phyloP scores from a whole-genome alignment of 2,113 vertebrate genomes.

The Donacobius atricapilla region DNA sequence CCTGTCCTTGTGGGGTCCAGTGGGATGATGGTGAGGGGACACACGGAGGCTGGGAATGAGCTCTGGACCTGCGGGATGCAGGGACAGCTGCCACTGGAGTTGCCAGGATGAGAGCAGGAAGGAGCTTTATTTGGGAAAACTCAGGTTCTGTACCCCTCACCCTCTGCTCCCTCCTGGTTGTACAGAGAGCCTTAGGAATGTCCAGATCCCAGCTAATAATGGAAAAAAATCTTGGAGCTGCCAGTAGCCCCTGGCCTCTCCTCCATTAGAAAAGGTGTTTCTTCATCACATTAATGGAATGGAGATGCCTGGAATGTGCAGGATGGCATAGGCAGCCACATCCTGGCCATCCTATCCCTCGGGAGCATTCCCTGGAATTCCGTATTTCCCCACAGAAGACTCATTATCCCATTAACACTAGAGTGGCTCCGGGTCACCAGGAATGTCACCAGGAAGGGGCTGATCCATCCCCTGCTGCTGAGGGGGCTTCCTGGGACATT shows the following conservation, averaged over 20 bases:
- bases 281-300: background rate
- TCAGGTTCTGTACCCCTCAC: too few species aligned
- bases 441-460: background rate
- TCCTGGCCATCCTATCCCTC: background rate
- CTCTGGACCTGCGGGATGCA: fast-evolving
- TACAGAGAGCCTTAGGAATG: background rate
- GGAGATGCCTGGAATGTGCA: background rate
- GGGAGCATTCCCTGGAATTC: background rate
- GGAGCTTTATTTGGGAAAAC: background rate
- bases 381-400: background rate
- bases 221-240: background rate
- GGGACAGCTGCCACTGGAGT: background rate
- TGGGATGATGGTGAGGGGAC: background rate
- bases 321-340: background rate
- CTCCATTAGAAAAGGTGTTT: background rate
- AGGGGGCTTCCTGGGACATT: background rate
- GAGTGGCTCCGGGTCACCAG: background rate
- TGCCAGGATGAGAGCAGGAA: background rate
- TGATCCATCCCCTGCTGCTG: background rate
- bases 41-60: background rate
- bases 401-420: background rate
- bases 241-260: fast-evolving
- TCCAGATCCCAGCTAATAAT: background rate
- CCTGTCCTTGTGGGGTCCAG: background rate
- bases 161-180: background rate